Evolutionary conservation across 2,888 invertebrate species (phyloP).

Genomic region (Liodrosophila aerea): DNA sequence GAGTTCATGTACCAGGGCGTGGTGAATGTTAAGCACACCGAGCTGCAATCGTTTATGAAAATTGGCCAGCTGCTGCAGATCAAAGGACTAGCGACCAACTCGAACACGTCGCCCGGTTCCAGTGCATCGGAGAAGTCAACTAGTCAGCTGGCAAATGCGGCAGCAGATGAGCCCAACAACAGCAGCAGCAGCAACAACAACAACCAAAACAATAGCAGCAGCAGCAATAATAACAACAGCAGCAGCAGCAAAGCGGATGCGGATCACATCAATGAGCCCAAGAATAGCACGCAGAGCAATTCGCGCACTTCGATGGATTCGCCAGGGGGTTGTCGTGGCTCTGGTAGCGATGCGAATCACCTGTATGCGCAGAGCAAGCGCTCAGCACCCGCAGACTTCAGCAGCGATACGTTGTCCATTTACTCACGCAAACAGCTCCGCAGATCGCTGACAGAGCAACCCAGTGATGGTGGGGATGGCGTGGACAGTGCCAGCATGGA

Average conservation of each 20-base stretch:
- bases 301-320: conserved; percentile 64
- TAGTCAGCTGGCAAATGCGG: conserved; percentile 53
- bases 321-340: conserved; percentile 44
- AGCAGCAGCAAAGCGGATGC: conserved; percentile 43
- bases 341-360: conserved; percentile 36
- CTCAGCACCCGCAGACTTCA: conserved; percentile 74
- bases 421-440: conserved; percentile 80
- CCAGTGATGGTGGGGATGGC: conserved; percentile 45
- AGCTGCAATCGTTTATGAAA: conserved; percentile 83
- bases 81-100: conserved; percentile 82
- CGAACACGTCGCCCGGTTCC: conserved; percentile 64
- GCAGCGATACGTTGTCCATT: conserved; percentile 79
- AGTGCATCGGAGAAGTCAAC: conserved; percentile 76
- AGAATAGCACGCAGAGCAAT: conserved; percentile 46
- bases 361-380: conserved; percentile 63
- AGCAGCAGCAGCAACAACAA: conserved; percentile 35
- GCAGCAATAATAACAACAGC: conserved; percentile 28
- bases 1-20: conserved; percentile 86
- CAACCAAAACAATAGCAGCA: conserved; percentile 39
- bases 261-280: conserved; percentile 47
- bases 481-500: conserved; percentile 78
- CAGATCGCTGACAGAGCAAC: conserved; percentile 70
- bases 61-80: conserved; percentile 83
- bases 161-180: conserved; percentile 48
- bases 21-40: conserved; percentile 83